phyloP scores from a whole-genome alignment of 2,888 invertebrate genomes.

The Toxonevra muliebris region DNA sequence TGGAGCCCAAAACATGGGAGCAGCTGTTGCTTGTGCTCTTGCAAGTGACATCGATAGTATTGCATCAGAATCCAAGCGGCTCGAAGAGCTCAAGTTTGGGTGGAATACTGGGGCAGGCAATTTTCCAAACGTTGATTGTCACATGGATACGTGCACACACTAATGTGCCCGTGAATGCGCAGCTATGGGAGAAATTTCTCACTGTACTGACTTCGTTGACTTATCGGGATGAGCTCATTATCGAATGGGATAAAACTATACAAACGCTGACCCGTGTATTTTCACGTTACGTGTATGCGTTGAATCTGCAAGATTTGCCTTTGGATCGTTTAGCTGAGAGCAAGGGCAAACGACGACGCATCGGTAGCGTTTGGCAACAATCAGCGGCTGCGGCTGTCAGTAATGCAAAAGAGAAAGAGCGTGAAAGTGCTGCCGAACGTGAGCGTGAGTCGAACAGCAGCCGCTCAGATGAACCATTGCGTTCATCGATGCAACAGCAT shows the following conservation, averaged over 20 bases:
- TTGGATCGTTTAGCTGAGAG: constrained; percentile 81
- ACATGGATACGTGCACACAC: constrained; percentile 98
- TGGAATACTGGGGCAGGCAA: constrained; percentile 83
- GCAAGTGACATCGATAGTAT: constrained; percentile 89
- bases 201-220: constrained; percentile 87
- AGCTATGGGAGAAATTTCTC: constrained; percentile 94
- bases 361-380: constrained; percentile 63
- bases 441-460: constrained; percentile 52
- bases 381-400: constrained; percentile 42
- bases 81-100: constrained; percentile 74
- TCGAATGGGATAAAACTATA: constrained; percentile 99
- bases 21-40: constrained; percentile 85
- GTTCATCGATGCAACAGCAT: constrained; percentile 37
- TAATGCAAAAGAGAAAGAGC: constrained; percentile 38
- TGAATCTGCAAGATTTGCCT: constrained; percentile 89
- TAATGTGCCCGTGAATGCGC: constrained; percentile 87
- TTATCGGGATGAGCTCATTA: constrained; percentile 92
- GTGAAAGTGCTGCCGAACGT: constrained; percentile 44
- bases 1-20: constrained; percentile 94
- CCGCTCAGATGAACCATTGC: constrained; percentile 55
- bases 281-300: constrained; percentile 92
- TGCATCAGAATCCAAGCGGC: constrained; percentile 81
- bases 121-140: constrained; percentile 93
- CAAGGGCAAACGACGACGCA: constrained; percentile 75
- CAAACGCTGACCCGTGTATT: constrained; percentile 94